Percentiles rank a stretch among this genome's conserved stretches.
These are phyloP conservation scores for Colaptes auratus DNA, from an alignment of 2,113 vertebrate species.

Conservation along the genomic window DNA sequence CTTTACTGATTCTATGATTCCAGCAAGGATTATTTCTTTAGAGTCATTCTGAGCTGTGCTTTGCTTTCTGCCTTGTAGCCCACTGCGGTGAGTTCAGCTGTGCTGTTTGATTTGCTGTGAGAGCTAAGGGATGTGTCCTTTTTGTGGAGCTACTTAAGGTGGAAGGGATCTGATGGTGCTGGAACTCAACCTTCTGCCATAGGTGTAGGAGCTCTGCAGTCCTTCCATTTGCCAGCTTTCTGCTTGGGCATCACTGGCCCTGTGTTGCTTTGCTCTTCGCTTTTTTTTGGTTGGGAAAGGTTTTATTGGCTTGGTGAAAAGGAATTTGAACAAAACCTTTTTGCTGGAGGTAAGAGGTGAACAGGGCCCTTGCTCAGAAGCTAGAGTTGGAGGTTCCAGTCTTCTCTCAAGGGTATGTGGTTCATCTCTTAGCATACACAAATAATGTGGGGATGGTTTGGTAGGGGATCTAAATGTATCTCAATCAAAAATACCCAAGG, in stretches of 20 bases:
- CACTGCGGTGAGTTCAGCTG: not conserved
- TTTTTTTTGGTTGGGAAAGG: not conserved
- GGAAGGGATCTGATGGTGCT: not conserved
- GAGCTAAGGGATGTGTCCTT: not conserved
- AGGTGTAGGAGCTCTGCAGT: not conserved
- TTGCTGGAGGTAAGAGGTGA: not conserved
- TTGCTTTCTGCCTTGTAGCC: not conserved
- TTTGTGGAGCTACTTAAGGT: not conserved
- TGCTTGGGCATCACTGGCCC: not conserved
- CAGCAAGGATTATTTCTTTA: not conserved
- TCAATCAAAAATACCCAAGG: not conserved
- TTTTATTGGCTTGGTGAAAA: not conserved
- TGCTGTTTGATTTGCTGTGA: no score
- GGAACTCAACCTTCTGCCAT: no score
- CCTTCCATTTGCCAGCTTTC: not conserved
- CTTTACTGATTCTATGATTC: no score
- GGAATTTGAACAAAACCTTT: not conserved
- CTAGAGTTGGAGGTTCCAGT: accelerated
- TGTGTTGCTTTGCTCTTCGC: not conserved
- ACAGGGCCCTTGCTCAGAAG: not conserved
- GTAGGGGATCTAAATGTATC: not conserved
- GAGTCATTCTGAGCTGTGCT: not conserved
- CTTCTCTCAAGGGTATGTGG: not conserved
- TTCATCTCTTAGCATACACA: not conserved
- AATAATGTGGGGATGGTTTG: not conserved